phyloP scores from a whole-genome alignment of 2,113 vertebrate species.

The Boulengeromyrus knoepffleri region DNA sequence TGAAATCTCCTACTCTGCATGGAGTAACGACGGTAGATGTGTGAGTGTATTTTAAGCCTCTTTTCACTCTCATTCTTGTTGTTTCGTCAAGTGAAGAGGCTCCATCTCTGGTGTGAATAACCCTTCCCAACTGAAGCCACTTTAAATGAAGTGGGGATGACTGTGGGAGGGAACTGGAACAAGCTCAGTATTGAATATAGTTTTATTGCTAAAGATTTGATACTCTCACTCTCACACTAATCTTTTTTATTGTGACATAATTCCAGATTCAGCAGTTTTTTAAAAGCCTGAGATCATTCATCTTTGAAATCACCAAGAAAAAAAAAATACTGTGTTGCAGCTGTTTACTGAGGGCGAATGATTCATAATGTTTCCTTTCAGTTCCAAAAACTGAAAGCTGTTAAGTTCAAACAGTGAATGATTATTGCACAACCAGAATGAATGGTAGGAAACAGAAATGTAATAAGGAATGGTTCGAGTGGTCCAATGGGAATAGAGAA shows the following conservation, averaged over 20 bases:
- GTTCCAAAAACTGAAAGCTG: neutral
- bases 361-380: neutral
- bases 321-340: neutral
- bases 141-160: neutral
- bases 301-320: neutral
- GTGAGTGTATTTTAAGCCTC: neutral
- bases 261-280: constrained; percentile 27
- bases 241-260: constrained; percentile 45
- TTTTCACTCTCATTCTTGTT: neutral
- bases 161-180: neutral
- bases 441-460: neutral
- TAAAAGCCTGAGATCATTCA: constrained; percentile 12
- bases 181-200: constrained; percentile 26
- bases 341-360: neutral
- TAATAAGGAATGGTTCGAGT: neutral
- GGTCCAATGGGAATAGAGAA: neutral
- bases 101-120: neutral
- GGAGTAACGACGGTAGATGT: neutral
- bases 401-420: neutral
- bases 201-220: constrained; percentile 19
- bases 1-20: neutral
- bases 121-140: neutral
- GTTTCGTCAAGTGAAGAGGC: neutral
- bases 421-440: neutral
- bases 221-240: constrained; percentile 16